Evolutionary conservation across 1,140 invertebrate genomes (phyloP), one percentile per base, ranked within the genome.

Genomic region (Scaptomyza hsui): DNA sequence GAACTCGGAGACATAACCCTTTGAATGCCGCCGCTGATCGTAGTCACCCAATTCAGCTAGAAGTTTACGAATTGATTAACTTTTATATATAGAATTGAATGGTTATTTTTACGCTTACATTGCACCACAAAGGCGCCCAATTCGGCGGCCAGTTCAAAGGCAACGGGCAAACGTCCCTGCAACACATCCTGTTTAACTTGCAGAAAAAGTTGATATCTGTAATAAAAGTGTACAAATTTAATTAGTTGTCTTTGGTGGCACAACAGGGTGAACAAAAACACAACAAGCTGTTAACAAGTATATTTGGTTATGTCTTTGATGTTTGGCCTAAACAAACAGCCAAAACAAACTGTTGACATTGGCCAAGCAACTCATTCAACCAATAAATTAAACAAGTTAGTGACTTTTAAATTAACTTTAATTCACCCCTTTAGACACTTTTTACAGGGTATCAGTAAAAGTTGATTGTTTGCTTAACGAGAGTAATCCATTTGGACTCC

Each of bases 41-140:
- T 97, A 99, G 93, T 99, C 99, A 2, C 99, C 99, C 41, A 99
- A 93, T 93, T 99, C 99, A 77, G 98, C 98, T 99, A 93, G 53
- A 94, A 89, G 91, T 81, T 47, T 18, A 4, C 21, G 7, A 26
- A 39, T 45, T 32, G n/a, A 24, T 64, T 72, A 16, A 19, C 16
- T 10, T 56, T 13, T 2, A 13, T 18, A 9, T n/a, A 3, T 35
- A 4, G 4, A 12, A 12, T 12, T 15, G 42, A n/a, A n/a, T n/a
- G n/a, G 26, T 13, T 29, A 10, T 67, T 19, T 10, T 32, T 10
- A 13, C 18, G 96, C 97, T 97, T 93, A 99, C 98, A 99, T 94
- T 99, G 98, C 47, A 99, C 94, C 26, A 98, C 96, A 89, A 96
- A 97, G 3, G 98, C 97, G 19, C 97, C 97, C 24, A 99, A 93